Percentiles rank a stretch among this genome's conserved stretches.
Conservation (phyloP, 1,140 invertebrate genomes). For the Aphidius ervi region DNA sequence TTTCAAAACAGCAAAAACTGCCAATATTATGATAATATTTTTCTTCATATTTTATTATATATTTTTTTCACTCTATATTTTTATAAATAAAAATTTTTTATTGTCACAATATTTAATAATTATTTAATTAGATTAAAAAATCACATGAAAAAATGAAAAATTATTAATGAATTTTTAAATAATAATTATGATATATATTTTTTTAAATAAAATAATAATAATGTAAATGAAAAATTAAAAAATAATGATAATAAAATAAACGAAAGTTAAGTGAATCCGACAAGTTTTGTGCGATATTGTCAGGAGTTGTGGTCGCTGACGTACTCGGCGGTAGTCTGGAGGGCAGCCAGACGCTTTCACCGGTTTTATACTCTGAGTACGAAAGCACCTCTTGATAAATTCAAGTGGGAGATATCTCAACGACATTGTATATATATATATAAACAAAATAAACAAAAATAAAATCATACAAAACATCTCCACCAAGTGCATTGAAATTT, state of each 20-base stretch:
- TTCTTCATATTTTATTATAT: conserved; percentile 32
- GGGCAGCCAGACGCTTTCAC: conserved; percentile 50
- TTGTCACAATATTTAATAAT: no score
- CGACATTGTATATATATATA: no score
- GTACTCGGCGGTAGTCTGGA: conserved; percentile 50
- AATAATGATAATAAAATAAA: neutral
- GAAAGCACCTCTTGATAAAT: conserved; percentile 43
- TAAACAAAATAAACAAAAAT: no score
- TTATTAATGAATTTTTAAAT: neutral
- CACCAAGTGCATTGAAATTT: no score
- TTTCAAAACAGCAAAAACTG: conserved; percentile 30
- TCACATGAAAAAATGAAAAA: conserved; percentile 1
- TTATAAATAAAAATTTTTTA: neutral
- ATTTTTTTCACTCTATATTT: conserved; percentile 15
- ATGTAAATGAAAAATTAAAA: neutral
- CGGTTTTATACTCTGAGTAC: conserved; percentile 49
- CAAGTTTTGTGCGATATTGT: no score
- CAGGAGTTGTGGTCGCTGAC: conserved; percentile 43
- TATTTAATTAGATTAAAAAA: neutral
- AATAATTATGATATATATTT: no score
- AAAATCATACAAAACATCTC: no score
- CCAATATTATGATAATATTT: conserved; percentile 30
- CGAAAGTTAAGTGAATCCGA: no score
- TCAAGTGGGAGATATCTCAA: conserved; percentile 28
- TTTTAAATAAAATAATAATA: neutral